These are phyloP conservation scores for Penaeus japonicus DNA, from an alignment of 1,140 invertebrate species.

Conservation along the genomic window DNA sequence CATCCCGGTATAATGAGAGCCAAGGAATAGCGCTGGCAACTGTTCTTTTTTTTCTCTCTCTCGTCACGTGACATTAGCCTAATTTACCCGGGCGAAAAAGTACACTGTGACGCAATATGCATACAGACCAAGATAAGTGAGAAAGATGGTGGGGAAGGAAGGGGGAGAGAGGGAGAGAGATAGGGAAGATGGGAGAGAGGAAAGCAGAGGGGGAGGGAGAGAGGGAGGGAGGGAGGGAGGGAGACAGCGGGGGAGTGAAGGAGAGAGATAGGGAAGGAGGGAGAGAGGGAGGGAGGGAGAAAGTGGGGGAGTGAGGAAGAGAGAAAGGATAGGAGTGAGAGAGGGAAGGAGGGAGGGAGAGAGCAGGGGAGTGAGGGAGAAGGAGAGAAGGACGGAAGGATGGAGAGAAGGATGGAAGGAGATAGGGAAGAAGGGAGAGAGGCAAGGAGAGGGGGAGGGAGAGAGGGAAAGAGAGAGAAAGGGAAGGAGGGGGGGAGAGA, in stretches of 20 bases:
- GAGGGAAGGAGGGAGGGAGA: not conserved
- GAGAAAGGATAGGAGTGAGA: too few species aligned
- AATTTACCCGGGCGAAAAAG: too few species aligned
- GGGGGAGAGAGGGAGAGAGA: not conserved
- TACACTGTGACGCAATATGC: too few species aligned
- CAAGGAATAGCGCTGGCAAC: too few species aligned
- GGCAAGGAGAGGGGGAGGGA: not conserved
- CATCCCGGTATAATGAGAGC: too few species aligned
- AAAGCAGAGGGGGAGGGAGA: not conserved
- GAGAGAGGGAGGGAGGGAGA: not conserved
- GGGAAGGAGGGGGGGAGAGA: too few species aligned
- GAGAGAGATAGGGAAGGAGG: not conserved
- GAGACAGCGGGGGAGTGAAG: not conserved
- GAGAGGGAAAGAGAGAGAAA: not conserved
- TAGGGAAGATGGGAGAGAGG: not conserved
- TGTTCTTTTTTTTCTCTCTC: too few species aligned
- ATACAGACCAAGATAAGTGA: too few species aligned
- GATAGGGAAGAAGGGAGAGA: not conserved
- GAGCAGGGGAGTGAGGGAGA: not conserved
- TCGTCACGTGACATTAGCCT: too few species aligned
- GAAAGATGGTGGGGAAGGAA: not conserved
- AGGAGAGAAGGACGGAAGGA: not conserved
- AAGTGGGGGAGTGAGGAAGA: not conserved
- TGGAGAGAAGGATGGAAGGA: not conserved
- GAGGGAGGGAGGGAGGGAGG: not conserved